These are phyloP conservation scores for Coleophora flavipennella DNA, from an alignment of 2,888 invertebrate species.

Conservation along the genomic window DNA sequence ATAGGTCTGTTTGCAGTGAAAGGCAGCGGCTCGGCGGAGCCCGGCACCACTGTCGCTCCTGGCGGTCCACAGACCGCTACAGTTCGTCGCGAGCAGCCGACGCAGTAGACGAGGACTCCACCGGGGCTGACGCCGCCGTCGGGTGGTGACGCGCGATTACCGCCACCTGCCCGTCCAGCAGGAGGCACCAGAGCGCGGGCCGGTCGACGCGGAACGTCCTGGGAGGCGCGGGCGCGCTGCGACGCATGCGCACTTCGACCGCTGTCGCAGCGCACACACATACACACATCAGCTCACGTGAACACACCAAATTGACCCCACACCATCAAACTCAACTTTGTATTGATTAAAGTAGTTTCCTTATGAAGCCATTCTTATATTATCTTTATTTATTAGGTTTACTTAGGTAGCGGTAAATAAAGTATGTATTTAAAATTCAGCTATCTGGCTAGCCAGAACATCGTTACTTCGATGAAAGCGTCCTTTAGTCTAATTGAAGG, in stretches of 20 bases:
- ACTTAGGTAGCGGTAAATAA: no score
- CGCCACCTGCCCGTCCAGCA: slow-evolving; percentile 21
- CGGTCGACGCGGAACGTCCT: slow-evolving; percentile 36
- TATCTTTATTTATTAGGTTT: no score
- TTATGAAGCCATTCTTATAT: no score
- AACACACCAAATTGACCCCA: slow-evolving; percentile 11
- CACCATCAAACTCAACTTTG: slow-evolving; percentile 7
- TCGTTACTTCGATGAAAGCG: no score
- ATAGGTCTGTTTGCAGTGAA: neutral
- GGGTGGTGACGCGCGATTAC: slow-evolving; percentile 29
- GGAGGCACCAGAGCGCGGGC: slow-evolving; percentile 45
- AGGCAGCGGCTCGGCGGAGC: neutral
- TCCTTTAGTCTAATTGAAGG: no score
- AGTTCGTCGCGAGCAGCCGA: slow-evolving; percentile 33
- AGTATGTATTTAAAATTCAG: no score
- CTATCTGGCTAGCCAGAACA: no score
- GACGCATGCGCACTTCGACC: slow-evolving; percentile 31
- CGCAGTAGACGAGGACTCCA: no score
- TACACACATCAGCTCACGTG: slow-evolving; percentile 14
- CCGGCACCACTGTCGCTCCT: slow-evolving; percentile 5
- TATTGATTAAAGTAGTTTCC: no score
- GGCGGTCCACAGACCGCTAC: slow-evolving; percentile 18
- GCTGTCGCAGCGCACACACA: slow-evolving; percentile 31
- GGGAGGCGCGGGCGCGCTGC: slow-evolving; percentile 21
- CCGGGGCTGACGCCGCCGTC: slow-evolving; percentile 5